A percentile compares a stretch with the other conserved stretches of the same genome.
phyloP scores from a whole-genome alignment of 2,888 invertebrate genomes.

The Drosophila bunnanda region DNA sequence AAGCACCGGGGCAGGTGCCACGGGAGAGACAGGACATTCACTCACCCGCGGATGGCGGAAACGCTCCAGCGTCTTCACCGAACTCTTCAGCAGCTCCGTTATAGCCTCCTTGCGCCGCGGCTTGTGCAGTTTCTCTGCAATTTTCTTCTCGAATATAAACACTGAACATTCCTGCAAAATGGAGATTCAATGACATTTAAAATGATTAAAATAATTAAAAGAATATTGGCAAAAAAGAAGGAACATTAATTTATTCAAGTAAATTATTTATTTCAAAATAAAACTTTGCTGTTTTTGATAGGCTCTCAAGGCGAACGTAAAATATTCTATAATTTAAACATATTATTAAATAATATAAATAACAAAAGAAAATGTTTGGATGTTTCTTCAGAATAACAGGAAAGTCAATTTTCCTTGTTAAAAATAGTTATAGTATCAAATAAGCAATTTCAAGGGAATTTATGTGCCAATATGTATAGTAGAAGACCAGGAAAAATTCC shows the following conservation, averaged over 20 bases:
- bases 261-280: no score
- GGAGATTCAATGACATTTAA: slow-evolving; percentile 15
- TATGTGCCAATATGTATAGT: not conserved
- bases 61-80: slow-evolving; percentile 91
- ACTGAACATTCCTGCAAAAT: slow-evolving; percentile 94
- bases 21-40: not conserved
- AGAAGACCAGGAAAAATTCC: not conserved
- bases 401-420: not conserved
- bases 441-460: not conserved
- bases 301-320: not conserved
- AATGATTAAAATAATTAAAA: not conserved
- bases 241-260: not conserved
- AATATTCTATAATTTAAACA: not conserved
- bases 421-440: not conserved
- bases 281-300: not conserved
- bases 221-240: not conserved
- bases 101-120: slow-evolving; percentile 96
- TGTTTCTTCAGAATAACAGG: not conserved
- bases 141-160: slow-evolving; percentile 96
- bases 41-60: slow-evolving; percentile 92
- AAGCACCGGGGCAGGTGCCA: not conserved
- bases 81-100: slow-evolving; percentile 92
- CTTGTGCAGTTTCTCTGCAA: slow-evolving; percentile 96
- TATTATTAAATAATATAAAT: not conserved
- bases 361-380: not conserved